Conservation (phyloP, 2,888 invertebrate species). For the Pristionchus japonicus region DNA sequence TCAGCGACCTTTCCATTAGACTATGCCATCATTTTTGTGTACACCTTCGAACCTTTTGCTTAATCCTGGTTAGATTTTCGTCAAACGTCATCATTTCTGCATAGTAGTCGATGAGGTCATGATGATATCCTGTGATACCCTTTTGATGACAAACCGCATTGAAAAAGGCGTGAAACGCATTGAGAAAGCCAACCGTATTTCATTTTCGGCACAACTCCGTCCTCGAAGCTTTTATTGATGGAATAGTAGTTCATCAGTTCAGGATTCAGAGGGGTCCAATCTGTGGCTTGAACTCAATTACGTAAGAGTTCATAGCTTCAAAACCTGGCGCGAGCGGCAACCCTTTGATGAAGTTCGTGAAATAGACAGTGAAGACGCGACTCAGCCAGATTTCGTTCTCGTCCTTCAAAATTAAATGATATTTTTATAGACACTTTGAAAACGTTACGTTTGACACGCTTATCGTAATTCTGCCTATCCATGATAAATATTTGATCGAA, state of each 20-base stretch:
- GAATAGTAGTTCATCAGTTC: constrained; percentile 43
- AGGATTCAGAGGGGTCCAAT: background rate
- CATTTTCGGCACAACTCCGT: background rate
- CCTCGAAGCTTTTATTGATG: constrained; percentile 2
- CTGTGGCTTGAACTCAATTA: background rate
- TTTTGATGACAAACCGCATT: no score
- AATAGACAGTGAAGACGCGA: constrained; percentile 6
- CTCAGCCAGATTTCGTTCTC: background rate
- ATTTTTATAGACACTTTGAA: no score
- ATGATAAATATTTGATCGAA: no score
- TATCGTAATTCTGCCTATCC: no score
- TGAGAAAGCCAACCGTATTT: background rate
- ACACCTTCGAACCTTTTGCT: no score
- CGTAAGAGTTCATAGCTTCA: background rate
- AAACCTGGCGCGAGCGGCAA: constrained; percentile 16
- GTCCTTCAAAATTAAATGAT: background rate
- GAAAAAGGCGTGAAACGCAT: no score
- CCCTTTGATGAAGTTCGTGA: constrained; percentile 34
- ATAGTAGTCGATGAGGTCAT: background rate
- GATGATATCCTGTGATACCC: background rate
- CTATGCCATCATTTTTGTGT: no score
- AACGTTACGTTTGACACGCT: no score
- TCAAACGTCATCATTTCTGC: background rate
- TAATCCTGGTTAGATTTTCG: no score
- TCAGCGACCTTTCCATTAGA: no score